Evolutionary conservation across 2,888 invertebrate species (phyloP), one percentile per base, ranked within the genome.

Genomic region (Apodemia zela): DNA sequence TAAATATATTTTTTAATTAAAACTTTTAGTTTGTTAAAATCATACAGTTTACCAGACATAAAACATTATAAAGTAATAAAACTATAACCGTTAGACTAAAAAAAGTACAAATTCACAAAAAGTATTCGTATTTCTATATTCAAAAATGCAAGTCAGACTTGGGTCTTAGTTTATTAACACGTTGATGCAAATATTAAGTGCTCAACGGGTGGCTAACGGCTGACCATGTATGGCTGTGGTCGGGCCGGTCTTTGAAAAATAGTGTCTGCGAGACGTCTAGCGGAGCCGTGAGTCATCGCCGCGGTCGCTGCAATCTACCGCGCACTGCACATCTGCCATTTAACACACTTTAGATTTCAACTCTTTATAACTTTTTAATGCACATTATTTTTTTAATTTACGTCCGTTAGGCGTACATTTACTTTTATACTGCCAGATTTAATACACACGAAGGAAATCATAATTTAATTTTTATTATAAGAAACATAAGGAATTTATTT

Each of bases 221-320:
- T 66, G 73, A 66, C 72, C 72, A 71, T 73, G 72, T 71, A 70
- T 65, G 72, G 72, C 60, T 67, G 69, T 67, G 71, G 72, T 66
- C 70, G 69, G 68, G 73, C 72, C 72, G 73, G 72, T 73, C 73
- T 72, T 76, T 79, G 78, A 80, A 80, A 79, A 80, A 81, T 82
- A 79, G 78, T 76, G 88, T 88, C 87, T 88, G 85, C 77, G 74
- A 71, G 72, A 73, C 79, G 85, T 85, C 85, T 85, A 85, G 84
- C 75, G 75, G 69, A 69, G 70, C 70, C 72, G 73, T 84, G 86
- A 84, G 77, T 84, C 85, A 83, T 69, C 68, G 73, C 42, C 54
- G 54, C 42, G 25, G 51, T 49, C 49, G 18, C 60, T 17, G 60
- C 38, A 38, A 42, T 42, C 42, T 42, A 42, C 42, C 42, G 47